phyloP scores from a whole-genome alignment of 1,140 invertebrate species.

The Agraylea sexmaculata region DNA sequence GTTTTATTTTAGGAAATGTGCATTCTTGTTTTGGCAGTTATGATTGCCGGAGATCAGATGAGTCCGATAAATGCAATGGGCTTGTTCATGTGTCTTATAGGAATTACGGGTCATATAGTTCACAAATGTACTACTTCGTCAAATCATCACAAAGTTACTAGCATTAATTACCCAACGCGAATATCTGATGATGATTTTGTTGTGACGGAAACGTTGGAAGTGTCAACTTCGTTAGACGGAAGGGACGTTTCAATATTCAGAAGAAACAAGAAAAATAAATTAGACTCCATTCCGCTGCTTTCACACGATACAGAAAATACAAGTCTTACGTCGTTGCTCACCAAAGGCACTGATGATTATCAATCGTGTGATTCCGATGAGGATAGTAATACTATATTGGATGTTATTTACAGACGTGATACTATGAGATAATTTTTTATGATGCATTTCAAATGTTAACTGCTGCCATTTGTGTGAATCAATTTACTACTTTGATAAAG shows the following conservation, averaged over 20 bases:
- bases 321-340: too few species aligned
- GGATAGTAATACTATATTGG: constrained; percentile 31
- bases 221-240: constrained; percentile 21
- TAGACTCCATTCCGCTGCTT: constrained; percentile 27
- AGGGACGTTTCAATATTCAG: constrained; percentile 25
- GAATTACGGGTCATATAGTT: constrained; percentile 77
- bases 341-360: constrained; percentile 13
- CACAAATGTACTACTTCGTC: constrained; percentile 45
- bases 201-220: constrained; percentile 16
- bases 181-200: constrained; percentile 23
- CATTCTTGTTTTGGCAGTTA: constrained; percentile 74
- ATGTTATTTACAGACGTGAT: constrained; percentile 33
- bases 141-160: constrained; percentile 15
- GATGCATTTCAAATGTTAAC: too few species aligned
- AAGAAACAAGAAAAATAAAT: constrained; percentile 21
- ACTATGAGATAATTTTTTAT: constrained; percentile 21
- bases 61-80: constrained; percentile 76
- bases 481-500: too few species aligned
- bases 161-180: constrained; percentile 28
- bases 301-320: constrained; percentile 22
- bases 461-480: too few species aligned
- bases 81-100: constrained; percentile 74
- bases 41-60: constrained; percentile 75
- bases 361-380: constrained; percentile 32
- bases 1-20: constrained; percentile 70